phyloP scores from a whole-genome alignment of 2,888 invertebrate species.

The Perizoma flavofasciatum region DNA sequence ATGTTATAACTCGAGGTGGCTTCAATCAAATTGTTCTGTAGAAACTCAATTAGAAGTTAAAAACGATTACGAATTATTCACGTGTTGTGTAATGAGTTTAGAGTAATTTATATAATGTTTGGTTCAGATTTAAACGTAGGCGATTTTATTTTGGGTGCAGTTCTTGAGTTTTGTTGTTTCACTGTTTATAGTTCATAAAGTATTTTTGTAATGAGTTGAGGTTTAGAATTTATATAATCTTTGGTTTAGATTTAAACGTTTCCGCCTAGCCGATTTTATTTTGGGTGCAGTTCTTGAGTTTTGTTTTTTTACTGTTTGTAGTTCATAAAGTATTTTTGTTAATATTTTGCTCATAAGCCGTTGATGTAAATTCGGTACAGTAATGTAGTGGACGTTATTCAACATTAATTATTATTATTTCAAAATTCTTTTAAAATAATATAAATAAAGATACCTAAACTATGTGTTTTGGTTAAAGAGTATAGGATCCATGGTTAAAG shows the following conservation, averaged over 20 bases:
- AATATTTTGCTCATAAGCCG: neutral
- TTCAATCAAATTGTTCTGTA: slow-evolving; percentile 44
- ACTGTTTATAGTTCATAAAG: neutral
- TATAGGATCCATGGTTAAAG: too few relatives aligned
- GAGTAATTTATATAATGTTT: neutral
- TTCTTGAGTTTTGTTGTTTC: slow-evolving; percentile 32
- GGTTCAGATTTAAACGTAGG: slow-evolving; percentile 44
- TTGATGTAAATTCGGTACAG: too few relatives aligned
- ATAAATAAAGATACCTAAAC: too few relatives aligned
- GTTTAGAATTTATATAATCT: too few relatives aligned
- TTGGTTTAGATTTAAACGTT: slow-evolving; percentile 45
- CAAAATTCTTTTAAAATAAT: too few relatives aligned
- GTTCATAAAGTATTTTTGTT: neutral
- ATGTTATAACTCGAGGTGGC: slow-evolving; percentile 45
- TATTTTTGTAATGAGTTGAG: too few relatives aligned
- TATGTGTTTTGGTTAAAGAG: too few relatives aligned
- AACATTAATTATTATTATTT: too few relatives aligned
- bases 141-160: slow-evolving; percentile 45
- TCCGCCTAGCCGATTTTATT: slow-evolving; percentile 37
- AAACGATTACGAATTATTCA: slow-evolving; percentile 49
- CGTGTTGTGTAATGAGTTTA: slow-evolving; percentile 49
- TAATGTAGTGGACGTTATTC: too few relatives aligned
- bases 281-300: slow-evolving; percentile 43
- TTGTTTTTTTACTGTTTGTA: neutral
- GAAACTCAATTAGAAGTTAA: slow-evolving; percentile 59